Base-by-base conservation (phyloP, 2,888 invertebrate genomes). In the Phortica magna region DNA sequence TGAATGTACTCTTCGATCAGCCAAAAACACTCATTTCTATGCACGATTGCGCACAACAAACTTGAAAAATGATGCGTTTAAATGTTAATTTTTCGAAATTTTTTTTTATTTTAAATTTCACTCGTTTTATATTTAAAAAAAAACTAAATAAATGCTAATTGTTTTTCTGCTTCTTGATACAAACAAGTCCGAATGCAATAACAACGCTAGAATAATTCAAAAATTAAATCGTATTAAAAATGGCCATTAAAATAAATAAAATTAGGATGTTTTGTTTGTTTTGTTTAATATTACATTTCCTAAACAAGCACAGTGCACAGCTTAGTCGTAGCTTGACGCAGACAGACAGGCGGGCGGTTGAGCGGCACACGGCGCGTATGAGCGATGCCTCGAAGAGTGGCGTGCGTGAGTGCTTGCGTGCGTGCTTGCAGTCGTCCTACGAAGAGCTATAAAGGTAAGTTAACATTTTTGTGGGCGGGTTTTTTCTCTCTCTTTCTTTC, bases 41-140 rank as follows among this genome's bases (percentile, higher is more conserved):
- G 88, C 89, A 89, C 89, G 89, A 89, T 88, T 80, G 81, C 81
- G 80, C 72, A 85, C 75, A 79, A 82, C 72, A 83, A 83, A 80
- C 76, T 19, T 31, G 31, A 31, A 5, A 59, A 14, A 42, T 68
- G 2, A 39, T 14, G 12, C 43, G 39, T 77, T 41, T 75, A 77
- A 59, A 57, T 78, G 79, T 78, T 79, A 76, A 78, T 81, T 80
- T 73, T 42, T 4, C 9, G 22, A 22, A 76, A 78, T 72, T 4
- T 22, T 53, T 77, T 71, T 79, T 80, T 79, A 81, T 76, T 80
- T 76, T 77, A 75, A 79, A 81, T 81, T 53, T 71, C 55, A 71
- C 22, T 64, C 64, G 64, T 61, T 61, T 61, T 12, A 61, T 43
- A 71, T n/a, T 71, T 31, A 31, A 31, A 31, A 71, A 71, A 53